Conservation (phyloP, 2,113 vertebrate species). For the Rattus rattus region DNA sequence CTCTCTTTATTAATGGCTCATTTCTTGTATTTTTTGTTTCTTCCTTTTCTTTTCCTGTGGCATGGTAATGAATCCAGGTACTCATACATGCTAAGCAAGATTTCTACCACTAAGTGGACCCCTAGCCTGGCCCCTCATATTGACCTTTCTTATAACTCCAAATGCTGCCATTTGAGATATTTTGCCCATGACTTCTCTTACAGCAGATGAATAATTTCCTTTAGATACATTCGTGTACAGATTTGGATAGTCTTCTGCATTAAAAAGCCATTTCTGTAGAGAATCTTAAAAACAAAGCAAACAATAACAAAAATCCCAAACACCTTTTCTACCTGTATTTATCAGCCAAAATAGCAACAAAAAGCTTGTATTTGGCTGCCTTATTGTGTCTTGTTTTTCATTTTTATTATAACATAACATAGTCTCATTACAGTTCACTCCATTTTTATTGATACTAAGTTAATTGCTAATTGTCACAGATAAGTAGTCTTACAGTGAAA, state of each 20-base stretch:
- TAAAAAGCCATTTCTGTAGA: background rate
- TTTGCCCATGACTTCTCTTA: background rate
- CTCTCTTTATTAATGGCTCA: background rate
- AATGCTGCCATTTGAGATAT: background rate
- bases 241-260: constrained; percentile 19
- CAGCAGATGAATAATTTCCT: constrained; percentile 22
- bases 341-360: background rate
- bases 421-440: constrained; percentile 28
- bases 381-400: constrained; percentile 26
- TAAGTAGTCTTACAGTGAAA: constrained; percentile 30
- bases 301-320: too few relatives aligned
- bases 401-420: constrained; percentile 21
- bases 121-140: too few relatives aligned
- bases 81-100: background rate
- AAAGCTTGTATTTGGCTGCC: constrained; percentile 20
- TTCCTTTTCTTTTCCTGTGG: background rate
- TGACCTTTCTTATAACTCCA: background rate
- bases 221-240: background rate
- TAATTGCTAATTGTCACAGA: constrained; percentile 45
- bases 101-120: background rate
- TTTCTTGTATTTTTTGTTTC: background rate
- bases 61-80: background rate
- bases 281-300: background rate
- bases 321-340: background rate
- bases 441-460: constrained; percentile 3